Conservation (phyloP, 1,140 invertebrate species). For the Lutraria rhynchaena region DNA sequence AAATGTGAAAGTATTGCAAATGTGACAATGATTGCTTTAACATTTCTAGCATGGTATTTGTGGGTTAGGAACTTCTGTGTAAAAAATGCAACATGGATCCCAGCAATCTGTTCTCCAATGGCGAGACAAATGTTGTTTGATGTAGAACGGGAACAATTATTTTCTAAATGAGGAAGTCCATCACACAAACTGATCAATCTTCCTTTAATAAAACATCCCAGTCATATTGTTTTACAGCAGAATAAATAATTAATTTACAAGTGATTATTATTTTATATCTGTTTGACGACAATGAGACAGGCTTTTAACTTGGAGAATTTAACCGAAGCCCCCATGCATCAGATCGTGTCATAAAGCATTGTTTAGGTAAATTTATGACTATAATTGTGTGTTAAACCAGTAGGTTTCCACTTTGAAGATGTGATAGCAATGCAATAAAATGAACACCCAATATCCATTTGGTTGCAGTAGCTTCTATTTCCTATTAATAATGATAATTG, state of each 20-base stretch:
- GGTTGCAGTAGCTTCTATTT: neutral
- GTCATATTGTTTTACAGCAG: neutral
- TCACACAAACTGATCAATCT: too few relatives aligned
- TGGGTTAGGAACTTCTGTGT: too few relatives aligned
- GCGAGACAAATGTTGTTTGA: too few relatives aligned
- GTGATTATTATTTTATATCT: slow-evolving; percentile 12
- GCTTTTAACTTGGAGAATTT: slow-evolving; percentile 8
- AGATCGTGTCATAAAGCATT: neutral
- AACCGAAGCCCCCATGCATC: neutral
- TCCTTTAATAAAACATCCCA: too few relatives aligned
- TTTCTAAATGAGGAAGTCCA: too few relatives aligned
- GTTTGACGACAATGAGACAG: neutral
- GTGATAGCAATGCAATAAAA: slow-evolving; percentile 19
- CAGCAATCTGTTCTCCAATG: too few relatives aligned
- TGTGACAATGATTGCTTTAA: too few relatives aligned
- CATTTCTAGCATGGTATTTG: too few relatives aligned
- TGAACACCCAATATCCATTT: slow-evolving; percentile 21
- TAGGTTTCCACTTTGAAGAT: slow-evolving; percentile 46
- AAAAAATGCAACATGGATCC: too few relatives aligned
- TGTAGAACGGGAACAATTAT: too few relatives aligned
- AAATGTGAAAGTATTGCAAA: too few relatives aligned
- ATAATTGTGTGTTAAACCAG: slow-evolving; percentile 14
- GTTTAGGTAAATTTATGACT: slow-evolving; percentile 33
- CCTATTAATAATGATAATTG: slow-evolving; percentile 24
- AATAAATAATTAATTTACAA: slow-evolving; percentile 26